Conservation (phyloP, 1,140 invertebrate species). For the Nixonia krombeini region DNA sequence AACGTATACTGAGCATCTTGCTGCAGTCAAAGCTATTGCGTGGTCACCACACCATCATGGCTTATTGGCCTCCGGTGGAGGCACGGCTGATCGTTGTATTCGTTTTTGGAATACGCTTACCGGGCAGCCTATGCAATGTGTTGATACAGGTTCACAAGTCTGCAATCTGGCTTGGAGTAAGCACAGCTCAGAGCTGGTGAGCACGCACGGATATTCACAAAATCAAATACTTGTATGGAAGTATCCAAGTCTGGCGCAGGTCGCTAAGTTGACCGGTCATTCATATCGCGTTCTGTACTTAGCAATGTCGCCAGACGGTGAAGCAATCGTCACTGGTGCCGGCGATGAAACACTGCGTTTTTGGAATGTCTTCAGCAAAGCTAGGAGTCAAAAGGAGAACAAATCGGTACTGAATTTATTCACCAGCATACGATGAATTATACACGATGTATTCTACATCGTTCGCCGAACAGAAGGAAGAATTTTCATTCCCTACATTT, state of each 20-base stretch:
- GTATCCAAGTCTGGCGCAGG: slow-evolving; percentile 96
- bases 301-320: slow-evolving; percentile 98
- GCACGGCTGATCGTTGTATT: slow-evolving; percentile 98
- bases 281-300: slow-evolving; percentile 97
- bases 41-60: slow-evolving; percentile 99
- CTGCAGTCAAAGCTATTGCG: slow-evolving; percentile 99
- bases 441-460: background rate
- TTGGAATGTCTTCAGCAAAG: slow-evolving; percentile 99
- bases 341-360: slow-evolving; percentile 99
- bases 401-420: slow-evolving; percentile 98
- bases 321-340: slow-evolving; percentile 99
- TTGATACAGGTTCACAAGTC: slow-evolving; percentile 98
- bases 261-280: slow-evolving; percentile 98
- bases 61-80: slow-evolving; percentile 95
- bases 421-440: slow-evolving; percentile 85
- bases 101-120: slow-evolving; percentile 99
- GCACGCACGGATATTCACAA: slow-evolving; percentile 99
- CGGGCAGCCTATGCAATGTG: slow-evolving; percentile 98
- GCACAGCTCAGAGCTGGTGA: slow-evolving; percentile 97
- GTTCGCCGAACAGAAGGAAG: background rate
- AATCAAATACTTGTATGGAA: slow-evolving; percentile 99
- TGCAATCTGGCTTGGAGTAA: slow-evolving; percentile 99
- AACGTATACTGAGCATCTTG: slow-evolving; percentile 97
- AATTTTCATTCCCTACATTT: background rate
- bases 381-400: slow-evolving; percentile 94